These are phyloP conservation scores for Apodemus speciosus DNA, from an alignment of 2,113 vertebrate species.

Conservation along the genomic window DNA sequence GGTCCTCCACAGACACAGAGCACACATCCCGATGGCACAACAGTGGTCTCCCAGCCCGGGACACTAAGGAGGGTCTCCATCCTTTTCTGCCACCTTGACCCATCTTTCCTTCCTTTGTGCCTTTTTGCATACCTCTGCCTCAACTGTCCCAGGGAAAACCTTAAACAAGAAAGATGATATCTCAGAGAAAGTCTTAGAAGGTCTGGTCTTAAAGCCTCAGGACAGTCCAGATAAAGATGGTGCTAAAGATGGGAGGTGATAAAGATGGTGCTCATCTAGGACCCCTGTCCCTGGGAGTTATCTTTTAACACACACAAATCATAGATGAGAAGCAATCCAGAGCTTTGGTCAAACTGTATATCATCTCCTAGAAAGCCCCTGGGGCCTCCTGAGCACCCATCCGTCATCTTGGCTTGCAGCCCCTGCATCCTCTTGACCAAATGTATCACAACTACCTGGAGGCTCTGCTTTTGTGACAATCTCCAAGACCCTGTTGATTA, in stretches of 20 bases:
- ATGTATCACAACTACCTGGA: not conserved
- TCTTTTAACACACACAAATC: not conserved
- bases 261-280: rapidly evolving
- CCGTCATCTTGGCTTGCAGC: not conserved
- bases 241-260: too few relatives aligned
- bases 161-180: not conserved
- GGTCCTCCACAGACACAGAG: not conserved
- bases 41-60: not conserved
- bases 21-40: rapidly evolving
- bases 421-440: not conserved
- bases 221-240: not conserved
- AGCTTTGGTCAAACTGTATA: not conserved
- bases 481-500: not conserved
- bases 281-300: not conserved
- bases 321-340: not conserved
- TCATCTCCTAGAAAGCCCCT: not conserved
- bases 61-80: not conserved
- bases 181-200: not conserved
- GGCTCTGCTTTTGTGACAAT: not conserved
- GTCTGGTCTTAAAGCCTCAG: not conserved
- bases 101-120: not conserved
- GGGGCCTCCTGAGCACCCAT: not conserved
- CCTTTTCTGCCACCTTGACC: not conserved
- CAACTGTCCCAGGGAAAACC: not conserved
- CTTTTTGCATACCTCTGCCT: not conserved